These are phyloP conservation scores for Papilio elwesi DNA, from an alignment of 2,888 invertebrate genomes.

Conservation along the genomic window DNA sequence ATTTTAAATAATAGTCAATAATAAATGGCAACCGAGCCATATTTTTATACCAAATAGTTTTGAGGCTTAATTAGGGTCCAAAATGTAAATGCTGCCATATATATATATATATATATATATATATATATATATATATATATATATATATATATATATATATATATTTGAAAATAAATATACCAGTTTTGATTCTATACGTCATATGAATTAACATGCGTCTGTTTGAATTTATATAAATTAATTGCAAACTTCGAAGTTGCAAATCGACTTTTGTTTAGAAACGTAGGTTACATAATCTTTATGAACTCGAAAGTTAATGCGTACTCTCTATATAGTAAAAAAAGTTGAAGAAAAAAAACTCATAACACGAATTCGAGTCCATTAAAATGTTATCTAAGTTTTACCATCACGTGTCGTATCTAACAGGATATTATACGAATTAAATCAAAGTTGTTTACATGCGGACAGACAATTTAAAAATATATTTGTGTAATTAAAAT, in stretches of 20 bases:
- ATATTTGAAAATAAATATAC: neutral
- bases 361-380: conserved; percentile 1
- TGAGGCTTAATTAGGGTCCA: too few species aligned
- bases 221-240: conserved; percentile 20
- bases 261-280: conserved; percentile 15
- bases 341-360: neutral
- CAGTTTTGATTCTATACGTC: neutral
- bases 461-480: neutral
- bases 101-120: too few species aligned
- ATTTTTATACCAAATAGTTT: too few species aligned
- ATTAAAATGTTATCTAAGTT: conserved; percentile 7
- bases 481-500: neutral
- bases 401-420: neutral
- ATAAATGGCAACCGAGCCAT: too few species aligned
- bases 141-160: too few species aligned
- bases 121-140: too few species aligned
- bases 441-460: neutral
- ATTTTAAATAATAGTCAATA: too few species aligned
- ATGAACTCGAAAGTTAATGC: conserved; percentile 7
- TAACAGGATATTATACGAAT: conserved; percentile 13
- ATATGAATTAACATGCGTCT: neutral
- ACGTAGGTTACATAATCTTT: neutral
- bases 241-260: neutral
- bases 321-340: conserved; percentile 9
- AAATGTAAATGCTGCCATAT: too few species aligned